phyloP scores from a whole-genome alignment of 2,888 invertebrate genomes.

The Lacanobia oleracea region DNA sequence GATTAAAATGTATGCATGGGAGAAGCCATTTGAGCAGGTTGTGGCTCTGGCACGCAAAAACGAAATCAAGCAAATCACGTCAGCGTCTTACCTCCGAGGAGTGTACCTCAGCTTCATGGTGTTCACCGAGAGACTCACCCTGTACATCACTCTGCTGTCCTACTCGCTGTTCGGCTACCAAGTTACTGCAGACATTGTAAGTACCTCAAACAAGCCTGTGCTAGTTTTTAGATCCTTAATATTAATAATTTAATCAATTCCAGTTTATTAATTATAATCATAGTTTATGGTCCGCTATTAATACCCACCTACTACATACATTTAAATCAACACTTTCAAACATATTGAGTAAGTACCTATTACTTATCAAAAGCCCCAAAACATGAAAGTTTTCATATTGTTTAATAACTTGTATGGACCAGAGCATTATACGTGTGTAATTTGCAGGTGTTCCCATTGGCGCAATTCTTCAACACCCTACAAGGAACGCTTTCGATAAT shows the following conservation, averaged over 20 bases:
- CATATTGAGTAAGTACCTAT: not conserved
- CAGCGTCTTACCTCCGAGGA: constrained; percentile 92
- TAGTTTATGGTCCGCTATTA: not conserved
- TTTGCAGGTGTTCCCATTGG: constrained; percentile 91
- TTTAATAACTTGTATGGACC: constrained; percentile 14
- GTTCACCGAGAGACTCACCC: constrained; percentile 96
- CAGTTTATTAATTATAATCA: not conserved
- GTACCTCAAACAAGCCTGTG: constrained; percentile 57
- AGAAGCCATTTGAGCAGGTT: constrained; percentile 96
- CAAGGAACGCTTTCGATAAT: constrained; percentile 91
- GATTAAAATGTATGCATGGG: constrained; percentile 99
- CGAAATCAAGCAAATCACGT: constrained; percentile 91
- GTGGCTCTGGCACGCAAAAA: constrained; percentile 94
- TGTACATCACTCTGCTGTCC: constrained; percentile 95
- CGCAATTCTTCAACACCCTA: constrained; percentile 92
- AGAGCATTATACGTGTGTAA: constrained; percentile 58
- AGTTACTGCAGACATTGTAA: constrained; percentile 90
- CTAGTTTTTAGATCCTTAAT: not conserved
- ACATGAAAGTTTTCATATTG: not conserved
- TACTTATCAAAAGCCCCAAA: not conserved
- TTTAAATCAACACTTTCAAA: not conserved
- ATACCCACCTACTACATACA: not conserved
- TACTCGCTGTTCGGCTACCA: constrained; percentile 93
- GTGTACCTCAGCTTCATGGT: constrained; percentile 94
- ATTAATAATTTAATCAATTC: not conserved